Base-by-base conservation (phyloP, 2,113 vertebrate genomes). In the Aegithalos caudatus region DNA sequence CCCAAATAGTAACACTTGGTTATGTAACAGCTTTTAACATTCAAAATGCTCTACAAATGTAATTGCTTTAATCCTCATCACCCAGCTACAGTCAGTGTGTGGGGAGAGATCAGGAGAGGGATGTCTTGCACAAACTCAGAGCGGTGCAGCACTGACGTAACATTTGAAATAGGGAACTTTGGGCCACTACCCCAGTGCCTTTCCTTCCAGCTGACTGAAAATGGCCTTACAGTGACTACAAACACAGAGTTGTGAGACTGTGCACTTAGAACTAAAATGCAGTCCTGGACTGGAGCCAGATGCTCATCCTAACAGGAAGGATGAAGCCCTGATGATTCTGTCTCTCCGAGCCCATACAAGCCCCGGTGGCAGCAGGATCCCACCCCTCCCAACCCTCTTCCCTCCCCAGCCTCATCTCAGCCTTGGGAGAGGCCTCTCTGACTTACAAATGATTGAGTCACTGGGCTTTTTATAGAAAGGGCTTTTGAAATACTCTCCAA, bases 1-100 rank as follows among this genome's bases (percentile, higher is more conserved):
- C 93, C 79, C 88, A 86, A 94, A 97, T 88, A 97, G 92, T 74
- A 96, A 95, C 93, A 91, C 85, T 88, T 13, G 4, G 56, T 95
- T 96, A 95, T 14, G 57, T 88, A 80, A 93, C 2, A 1, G 67
- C 81, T 78, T 94, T 91, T 80, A 92, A 61, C 88, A 92, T 92
- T 90, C 85, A 35, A 44, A 93, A 73, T 1, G 54, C 87, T 86
- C 17, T 77, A 84, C 79, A 44, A 70, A 87, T 38, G 50, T 66
- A 91, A 93, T 79, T 86, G 92, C 94, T 93, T 77, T 94, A 85
- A 90, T 96, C 88, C 47, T 88, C 92, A 33, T 65, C 86, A 80
- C 42, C 45, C 90, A 53, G 80, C 74, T 86, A 82, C 71, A 54
- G 86, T 64, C 45, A 19, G 25, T 2, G 48, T 22, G 61, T 27